Evolutionary conservation across 2,113 vertebrate genomes (phyloP).

Genomic region (Nansenia antarctica): DNA sequence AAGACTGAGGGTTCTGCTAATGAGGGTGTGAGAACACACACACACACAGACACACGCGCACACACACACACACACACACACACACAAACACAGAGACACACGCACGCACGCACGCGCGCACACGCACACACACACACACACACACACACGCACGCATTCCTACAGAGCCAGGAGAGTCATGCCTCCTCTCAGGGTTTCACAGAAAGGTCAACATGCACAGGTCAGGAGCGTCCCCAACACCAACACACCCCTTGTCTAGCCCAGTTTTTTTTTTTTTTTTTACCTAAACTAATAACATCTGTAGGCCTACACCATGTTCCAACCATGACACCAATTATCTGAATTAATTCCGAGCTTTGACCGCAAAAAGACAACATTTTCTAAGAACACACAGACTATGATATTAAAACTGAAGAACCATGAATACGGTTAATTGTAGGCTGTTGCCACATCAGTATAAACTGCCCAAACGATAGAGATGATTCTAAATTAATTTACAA

Average conservation of each 20-base stretch:
- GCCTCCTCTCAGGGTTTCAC: background rate
- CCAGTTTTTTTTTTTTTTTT: background rate
- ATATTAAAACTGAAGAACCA: background rate
- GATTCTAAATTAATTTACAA: background rate
- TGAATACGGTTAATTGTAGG: background rate
- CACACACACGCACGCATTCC: constrained; percentile 1
- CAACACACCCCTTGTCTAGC: too few relatives aligned
- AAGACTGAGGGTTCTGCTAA: background rate
- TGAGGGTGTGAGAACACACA: background rate
- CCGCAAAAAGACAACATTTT: background rate
- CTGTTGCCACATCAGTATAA: background rate
- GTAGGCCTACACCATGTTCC: background rate
- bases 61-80: constrained; percentile 8
- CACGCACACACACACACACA: constrained; percentile 1
- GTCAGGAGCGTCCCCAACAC: too few relatives aligned
- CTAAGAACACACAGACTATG: background rate
- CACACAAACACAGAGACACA: background rate
- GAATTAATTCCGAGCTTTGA: background rate
- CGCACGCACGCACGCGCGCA: constrained; percentile 1
- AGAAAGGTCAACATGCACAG: background rate
- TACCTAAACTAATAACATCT: background rate
- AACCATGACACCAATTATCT: background rate
- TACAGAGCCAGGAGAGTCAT: background rate
- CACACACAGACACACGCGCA: background rate
- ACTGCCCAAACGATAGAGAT: background rate